A percentile compares a stretch with the other conserved stretches of the same genome.
Conservation (phyloP, 92 coral and sea anemone genomes). For the Actinostola sp. region DNA sequence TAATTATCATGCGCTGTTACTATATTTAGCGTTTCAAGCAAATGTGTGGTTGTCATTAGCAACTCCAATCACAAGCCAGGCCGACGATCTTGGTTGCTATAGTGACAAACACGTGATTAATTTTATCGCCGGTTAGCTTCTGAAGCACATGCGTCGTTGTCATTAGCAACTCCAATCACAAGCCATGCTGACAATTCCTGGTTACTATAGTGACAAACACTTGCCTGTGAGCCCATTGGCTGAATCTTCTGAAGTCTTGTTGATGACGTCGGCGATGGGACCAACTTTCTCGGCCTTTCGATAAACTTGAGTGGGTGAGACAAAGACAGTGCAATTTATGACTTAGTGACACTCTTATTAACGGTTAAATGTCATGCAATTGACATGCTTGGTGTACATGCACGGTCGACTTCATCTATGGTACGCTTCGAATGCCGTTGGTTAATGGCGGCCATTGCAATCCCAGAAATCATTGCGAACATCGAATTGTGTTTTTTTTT, state of each 20-base stretch:
- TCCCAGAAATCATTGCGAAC: background rate
- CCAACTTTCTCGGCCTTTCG: slow-evolving; percentile 42
- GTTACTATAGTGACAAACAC: slow-evolving; percentile 40
- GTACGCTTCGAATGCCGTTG: background rate
- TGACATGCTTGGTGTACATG: too few species aligned
- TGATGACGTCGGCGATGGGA: slow-evolving; percentile 16
- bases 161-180: slow-evolving; percentile 13
- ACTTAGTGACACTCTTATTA: too few species aligned
- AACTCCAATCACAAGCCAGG: background rate
- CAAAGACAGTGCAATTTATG: slow-evolving; percentile 8
- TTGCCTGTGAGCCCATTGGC: slow-evolving; percentile 46
- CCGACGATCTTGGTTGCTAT: background rate
- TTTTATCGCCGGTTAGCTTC: slow-evolving; percentile 3
- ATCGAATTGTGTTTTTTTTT: too few species aligned
- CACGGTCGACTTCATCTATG: too few species aligned
- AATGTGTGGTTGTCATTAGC: slow-evolving; percentile 3
- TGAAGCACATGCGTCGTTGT: slow-evolving; percentile 17
- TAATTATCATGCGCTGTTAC: too few species aligned
- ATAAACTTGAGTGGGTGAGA: slow-evolving; percentile 34
- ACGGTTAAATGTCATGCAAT: too few species aligned
- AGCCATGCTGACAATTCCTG: slow-evolving; percentile 6
- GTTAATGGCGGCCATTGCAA: background rate
- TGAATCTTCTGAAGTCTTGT: slow-evolving; percentile 30
- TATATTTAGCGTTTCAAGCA: background rate
- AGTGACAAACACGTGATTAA: background rate